Evolutionary conservation across 2,797 vertebrate species (phyloP).

Genomic region (Manis pentadactyla): DNA sequence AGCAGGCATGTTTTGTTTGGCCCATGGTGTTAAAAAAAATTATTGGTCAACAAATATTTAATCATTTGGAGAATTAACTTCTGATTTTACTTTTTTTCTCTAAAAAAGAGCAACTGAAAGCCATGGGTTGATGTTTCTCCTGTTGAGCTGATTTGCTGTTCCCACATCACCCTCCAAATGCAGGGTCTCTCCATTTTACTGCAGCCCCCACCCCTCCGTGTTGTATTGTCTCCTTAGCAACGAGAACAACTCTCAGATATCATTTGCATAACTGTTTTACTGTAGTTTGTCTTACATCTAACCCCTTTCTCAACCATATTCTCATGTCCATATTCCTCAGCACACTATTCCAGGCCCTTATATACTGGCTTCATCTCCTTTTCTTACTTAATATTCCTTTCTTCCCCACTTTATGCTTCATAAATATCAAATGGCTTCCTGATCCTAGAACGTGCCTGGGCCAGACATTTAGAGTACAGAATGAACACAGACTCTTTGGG

Average conservation of each 20-base stretch:
- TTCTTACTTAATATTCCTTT: neutral
- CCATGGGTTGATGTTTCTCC: neutral
- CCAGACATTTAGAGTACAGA: neutral
- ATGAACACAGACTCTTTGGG: neutral
- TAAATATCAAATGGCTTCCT: neutral
- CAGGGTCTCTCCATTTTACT: rapidly evolving
- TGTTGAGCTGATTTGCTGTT: neutral
- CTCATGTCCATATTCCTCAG: neutral
- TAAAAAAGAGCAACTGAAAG: neutral
- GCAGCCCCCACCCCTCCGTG: neutral
- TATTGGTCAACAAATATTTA: neutral
- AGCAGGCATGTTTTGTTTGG: neutral
- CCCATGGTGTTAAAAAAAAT: neutral
- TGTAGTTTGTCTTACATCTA: neutral
- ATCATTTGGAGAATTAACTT: neutral
- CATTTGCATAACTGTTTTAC: neutral
- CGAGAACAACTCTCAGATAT: too few relatives aligned
- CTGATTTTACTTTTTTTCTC: neutral
- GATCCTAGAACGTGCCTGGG: neutral
- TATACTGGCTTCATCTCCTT: neutral
- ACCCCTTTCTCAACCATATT: neutral
- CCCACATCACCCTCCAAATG: rapidly evolving
- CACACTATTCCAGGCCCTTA: neutral
- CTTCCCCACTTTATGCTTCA: neutral
- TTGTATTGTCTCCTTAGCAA: neutral